phyloP scores from a whole-genome alignment of 1,140 invertebrate genomes.

The Telenomus remus region DNA sequence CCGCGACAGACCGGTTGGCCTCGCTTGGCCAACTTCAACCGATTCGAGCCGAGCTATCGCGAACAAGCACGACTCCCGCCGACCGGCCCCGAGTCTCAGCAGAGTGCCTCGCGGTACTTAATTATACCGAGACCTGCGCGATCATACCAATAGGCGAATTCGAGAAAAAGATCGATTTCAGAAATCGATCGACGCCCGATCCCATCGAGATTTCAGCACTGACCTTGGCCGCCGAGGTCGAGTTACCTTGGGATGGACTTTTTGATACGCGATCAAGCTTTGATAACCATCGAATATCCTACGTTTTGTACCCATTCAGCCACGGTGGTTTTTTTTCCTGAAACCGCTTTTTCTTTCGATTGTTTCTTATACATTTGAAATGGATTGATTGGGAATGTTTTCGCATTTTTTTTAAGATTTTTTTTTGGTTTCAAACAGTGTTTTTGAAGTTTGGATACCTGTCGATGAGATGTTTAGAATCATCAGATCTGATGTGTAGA shows the following conservation, averaged over 20 bases:
- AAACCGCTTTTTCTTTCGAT: not conserved
- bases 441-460: too few relatives aligned
- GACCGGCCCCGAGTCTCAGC: constrained; percentile 17
- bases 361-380: not conserved
- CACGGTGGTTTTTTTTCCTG: not conserved
- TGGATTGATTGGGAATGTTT: too few relatives aligned
- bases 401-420: too few relatives aligned
- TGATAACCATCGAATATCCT: constrained; percentile 1
- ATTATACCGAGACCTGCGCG: constrained; percentile 19
- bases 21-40: constrained; percentile 61
- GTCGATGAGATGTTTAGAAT: too few relatives aligned
- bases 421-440: too few relatives aligned
- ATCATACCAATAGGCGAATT: constrained; percentile 37
- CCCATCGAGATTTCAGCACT: constrained; percentile 16
- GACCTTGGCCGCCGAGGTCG: constrained; percentile 19
- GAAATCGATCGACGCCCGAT: constrained; percentile 32
- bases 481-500: too few relatives aligned
- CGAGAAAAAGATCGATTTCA: constrained; percentile 49
- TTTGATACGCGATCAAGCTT: not conserved
- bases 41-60: constrained; percentile 37
- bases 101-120: constrained; percentile 27
- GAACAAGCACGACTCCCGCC: not conserved
- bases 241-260: constrained; percentile 9
- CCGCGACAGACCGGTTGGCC: constrained; percentile 67
- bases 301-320: not conserved